Percentiles rank a stretch among this genome's conserved stretches.
These are phyloP conservation scores for Hemitrygon akajei DNA, from an alignment of 2,797 vertebrate genomes.

Conservation along the genomic window DNA sequence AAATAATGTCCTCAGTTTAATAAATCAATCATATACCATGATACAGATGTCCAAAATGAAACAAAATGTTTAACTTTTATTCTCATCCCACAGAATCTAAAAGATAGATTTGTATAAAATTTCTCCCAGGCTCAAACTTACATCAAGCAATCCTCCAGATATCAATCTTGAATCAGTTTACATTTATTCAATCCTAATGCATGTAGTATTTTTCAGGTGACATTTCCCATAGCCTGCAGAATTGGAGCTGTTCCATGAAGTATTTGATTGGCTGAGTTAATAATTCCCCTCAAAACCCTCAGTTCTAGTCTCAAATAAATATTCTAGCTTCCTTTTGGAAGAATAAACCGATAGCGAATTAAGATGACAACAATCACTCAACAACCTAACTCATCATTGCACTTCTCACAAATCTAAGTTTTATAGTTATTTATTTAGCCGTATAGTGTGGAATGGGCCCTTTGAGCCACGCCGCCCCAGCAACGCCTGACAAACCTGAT, in stretches of 20 bases:
- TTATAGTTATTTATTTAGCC: no score
- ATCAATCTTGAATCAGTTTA: not conserved
- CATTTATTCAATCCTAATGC: not conserved
- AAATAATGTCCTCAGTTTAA: not conserved
- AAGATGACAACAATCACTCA: not conserved
- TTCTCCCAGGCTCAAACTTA: not conserved
- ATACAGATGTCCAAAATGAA: not conserved
- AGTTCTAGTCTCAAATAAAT: not conserved
- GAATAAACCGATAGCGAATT: not conserved
- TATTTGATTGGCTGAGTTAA: constrained; percentile 14
- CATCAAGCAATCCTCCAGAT: not conserved
- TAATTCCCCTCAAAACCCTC: not conserved
- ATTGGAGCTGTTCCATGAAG: not conserved
- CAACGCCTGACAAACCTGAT: no score
- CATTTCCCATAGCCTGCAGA: not conserved
- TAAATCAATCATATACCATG: not conserved
- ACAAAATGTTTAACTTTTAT: not conserved
- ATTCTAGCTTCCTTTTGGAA: not conserved
- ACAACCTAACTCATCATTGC: not conserved
- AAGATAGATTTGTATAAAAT: not conserved
- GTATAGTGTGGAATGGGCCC: no score
- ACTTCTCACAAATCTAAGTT: not conserved
- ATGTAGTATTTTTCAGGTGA: not conserved
- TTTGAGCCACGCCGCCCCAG: no score
- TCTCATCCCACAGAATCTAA: not conserved